Evolutionary conservation across 2,113 vertebrate species (phyloP).

Genomic region (Sclerurus mexicanus): DNA sequence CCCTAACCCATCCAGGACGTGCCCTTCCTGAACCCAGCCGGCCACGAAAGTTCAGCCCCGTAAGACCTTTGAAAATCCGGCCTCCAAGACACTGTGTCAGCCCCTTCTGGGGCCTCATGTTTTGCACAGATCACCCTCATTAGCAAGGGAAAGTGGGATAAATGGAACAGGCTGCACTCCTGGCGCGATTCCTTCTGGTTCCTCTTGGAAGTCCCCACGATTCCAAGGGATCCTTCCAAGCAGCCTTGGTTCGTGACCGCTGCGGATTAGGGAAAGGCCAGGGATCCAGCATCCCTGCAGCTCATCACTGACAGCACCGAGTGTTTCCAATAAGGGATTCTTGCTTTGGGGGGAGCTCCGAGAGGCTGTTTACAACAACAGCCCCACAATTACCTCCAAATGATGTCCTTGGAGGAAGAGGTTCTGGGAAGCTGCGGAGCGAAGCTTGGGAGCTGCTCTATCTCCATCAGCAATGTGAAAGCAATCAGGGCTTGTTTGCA

Average conservation of each 20-base stretch:
- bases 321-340: slow-evolving; percentile 21
- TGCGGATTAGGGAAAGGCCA: background rate
- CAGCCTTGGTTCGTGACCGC: background rate
- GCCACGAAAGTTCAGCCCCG: rapidly evolving
- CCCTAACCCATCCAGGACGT: rapidly evolving
- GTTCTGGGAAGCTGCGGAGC: background rate
- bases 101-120: slow-evolving; percentile 44
- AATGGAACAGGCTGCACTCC: background rate
- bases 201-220: background rate
- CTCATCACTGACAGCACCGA: background rate
- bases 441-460: background rate
- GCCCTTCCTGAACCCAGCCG: background rate
- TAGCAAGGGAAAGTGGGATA: slow-evolving; percentile 23
- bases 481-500: background rate
- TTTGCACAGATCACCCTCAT: slow-evolving; percentile 36
- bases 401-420: background rate
- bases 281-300: background rate
- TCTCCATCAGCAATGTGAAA: background rate
- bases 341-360: background rate
- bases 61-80: background rate
- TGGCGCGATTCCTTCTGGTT: background rate
- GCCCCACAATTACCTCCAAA: background rate
- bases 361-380: background rate
- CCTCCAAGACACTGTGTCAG: background rate
- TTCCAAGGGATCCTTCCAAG: background rate